These are phyloP conservation scores for Troides helena DNA, from an alignment of 2,888 invertebrate species.

Conservation along the genomic window DNA sequence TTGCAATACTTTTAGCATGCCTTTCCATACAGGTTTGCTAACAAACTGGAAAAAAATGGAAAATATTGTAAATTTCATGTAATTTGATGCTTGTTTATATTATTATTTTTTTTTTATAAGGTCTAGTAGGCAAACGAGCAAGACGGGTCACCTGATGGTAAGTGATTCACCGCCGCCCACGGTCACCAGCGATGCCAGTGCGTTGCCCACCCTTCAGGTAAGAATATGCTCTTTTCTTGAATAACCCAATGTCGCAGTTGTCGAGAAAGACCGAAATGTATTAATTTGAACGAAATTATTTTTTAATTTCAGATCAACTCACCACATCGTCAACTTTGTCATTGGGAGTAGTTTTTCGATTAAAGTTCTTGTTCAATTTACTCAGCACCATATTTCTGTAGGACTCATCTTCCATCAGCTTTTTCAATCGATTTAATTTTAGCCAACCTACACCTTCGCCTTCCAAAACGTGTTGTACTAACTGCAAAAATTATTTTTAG, in stretches of 20 bases:
- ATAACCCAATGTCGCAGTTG: too few species aligned
- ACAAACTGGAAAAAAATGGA: slow-evolving; percentile 83
- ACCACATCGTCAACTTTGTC: slow-evolving; percentile 99
- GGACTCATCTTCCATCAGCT: slow-evolving; percentile 99
- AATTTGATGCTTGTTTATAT: too few species aligned
- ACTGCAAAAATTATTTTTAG: slow-evolving; percentile 59
- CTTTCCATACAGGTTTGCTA: slow-evolving; percentile 95
- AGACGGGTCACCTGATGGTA: too few species aligned
- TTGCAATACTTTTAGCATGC: slow-evolving; percentile 95
- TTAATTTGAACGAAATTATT: background rate
- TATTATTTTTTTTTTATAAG: too few species aligned
- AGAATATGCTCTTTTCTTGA: too few species aligned
- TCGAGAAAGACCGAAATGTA: too few species aligned
- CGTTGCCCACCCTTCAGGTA: too few species aligned
- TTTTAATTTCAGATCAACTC: slow-evolving; percentile 55
- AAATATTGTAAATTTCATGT: background rate
- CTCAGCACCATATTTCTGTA: slow-evolving; percentile 97
- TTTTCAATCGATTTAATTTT: slow-evolving; percentile 93
- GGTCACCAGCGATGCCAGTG: too few species aligned
- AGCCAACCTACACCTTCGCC: slow-evolving; percentile 99
- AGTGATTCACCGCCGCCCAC: too few species aligned
- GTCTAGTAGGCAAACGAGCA: too few species aligned
- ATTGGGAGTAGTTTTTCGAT: slow-evolving; percentile 94
- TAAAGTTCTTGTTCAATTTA: slow-evolving; percentile 95
- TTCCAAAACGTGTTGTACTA: slow-evolving; percentile 89